A percentile compares a stretch with the other conserved stretches of the same genome.
Conservation (phyloP, 2,113 vertebrate species). For the Jacana jacana region DNA sequence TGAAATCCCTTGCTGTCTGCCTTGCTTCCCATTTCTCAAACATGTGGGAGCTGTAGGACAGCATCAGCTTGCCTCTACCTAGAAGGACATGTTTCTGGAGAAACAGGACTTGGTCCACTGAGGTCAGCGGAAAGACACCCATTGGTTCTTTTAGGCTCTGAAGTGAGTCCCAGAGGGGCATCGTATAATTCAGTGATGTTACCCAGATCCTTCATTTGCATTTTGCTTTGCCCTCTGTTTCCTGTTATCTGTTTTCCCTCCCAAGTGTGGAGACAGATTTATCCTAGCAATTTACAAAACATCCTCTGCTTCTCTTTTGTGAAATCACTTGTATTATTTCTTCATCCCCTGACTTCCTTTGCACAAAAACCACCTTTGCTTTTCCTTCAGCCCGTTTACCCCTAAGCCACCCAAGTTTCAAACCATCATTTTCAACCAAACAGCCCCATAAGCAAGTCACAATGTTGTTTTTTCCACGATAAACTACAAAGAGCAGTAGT, state of each 20-base stretch:
- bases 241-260: conserved; percentile 38
- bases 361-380: conserved; percentile 32
- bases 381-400: not conserved
- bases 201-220: conserved; percentile 50
- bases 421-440: conserved; percentile 30
- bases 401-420: conserved; percentile 41
- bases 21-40: not conserved
- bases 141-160: not conserved
- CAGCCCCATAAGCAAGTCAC: not conserved
- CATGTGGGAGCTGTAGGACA: not conserved
- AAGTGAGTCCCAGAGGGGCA: not conserved
- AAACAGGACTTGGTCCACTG: not conserved
- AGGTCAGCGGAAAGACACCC: conserved; percentile 4
- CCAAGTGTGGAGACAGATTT: not conserved
- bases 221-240: conserved; percentile 48
- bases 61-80: not conserved
- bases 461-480: conserved; percentile 43
- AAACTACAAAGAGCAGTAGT: not conserved
- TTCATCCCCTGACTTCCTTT: not conserved
- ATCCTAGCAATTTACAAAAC: conserved; percentile 31
- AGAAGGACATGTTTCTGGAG: not conserved
- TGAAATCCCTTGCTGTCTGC: not conserved
- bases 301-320: not conserved
- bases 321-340: conserved; percentile 14
- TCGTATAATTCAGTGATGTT: not conserved